Conservation (phyloP, 2,888 invertebrate genomes). For the Eumacrocentrus americanus region DNA sequence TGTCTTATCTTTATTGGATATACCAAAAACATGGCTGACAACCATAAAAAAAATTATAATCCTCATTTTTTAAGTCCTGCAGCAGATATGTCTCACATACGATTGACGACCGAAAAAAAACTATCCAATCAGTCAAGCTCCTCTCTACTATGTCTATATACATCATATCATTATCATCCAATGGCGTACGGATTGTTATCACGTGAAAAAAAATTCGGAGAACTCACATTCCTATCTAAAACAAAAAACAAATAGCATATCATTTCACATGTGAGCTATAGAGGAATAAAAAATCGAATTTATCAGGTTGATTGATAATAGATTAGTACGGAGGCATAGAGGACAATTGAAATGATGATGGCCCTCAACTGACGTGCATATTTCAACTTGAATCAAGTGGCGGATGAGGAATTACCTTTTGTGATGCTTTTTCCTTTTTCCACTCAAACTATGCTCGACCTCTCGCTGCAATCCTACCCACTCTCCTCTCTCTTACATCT, state of each 20-base stretch:
- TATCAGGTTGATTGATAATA: neutral
- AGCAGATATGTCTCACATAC: neutral
- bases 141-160: too few species aligned
- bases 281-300: too few species aligned
- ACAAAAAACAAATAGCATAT: too few species aligned
- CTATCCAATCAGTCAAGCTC: too few species aligned
- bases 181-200: neutral
- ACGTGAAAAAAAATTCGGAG: too few species aligned
- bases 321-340: neutral
- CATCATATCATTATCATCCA: neutral
- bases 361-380: neutral
- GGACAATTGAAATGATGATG: neutral
- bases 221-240: too few species aligned
- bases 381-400: slow-evolving; percentile 5
- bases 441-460: slow-evolving; percentile 9
- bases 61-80: too few species aligned
- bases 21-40: too few species aligned
- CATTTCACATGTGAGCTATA: too few species aligned
- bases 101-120: neutral
- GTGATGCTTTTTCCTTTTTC: neutral
- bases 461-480: slow-evolving; percentile 26
- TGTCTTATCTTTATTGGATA: too few species aligned
- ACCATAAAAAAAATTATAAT: too few species aligned
- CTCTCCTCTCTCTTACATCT: slow-evolving; percentile 18
- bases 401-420: neutral